phyloP scores from a whole-genome alignment of 1,140 invertebrate species.

The Meteorus sp. region DNA sequence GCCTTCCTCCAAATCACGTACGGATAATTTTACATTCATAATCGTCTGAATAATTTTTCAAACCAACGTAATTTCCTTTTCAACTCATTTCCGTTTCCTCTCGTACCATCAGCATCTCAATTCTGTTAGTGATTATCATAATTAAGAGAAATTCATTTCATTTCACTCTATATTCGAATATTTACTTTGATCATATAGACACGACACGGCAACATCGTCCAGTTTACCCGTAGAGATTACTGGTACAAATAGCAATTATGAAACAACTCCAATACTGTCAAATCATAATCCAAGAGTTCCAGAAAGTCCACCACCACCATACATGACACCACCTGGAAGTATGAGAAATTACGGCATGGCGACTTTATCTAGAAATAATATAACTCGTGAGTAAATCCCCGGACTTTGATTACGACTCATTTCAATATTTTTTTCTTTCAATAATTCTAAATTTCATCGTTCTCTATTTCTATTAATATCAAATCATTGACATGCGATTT shows the following conservation, averaged over 20 bases:
- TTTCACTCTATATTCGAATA: no score
- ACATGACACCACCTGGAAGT: conserved; percentile 48
- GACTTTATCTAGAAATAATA: conserved; percentile 20
- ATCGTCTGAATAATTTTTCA: no score
- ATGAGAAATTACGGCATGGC: conserved; percentile 33
- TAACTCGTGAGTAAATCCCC: conserved; percentile 28
- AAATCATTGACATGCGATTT: neutral
- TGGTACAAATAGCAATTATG: conserved; percentile 27
- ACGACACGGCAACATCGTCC: neutral
- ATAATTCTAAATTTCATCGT: neutral
- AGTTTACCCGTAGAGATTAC: conserved; percentile 18
- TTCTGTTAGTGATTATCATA: no score
- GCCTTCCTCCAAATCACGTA: no score
- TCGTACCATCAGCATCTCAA: no score
- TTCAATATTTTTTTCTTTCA: neutral
- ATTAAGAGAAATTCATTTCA: neutral
- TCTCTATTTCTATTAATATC: neutral
- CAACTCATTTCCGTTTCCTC: no score
- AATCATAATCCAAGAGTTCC: conserved; percentile 32
- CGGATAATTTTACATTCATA: no score
- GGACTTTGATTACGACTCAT: neutral
- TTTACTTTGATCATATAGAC: no score
- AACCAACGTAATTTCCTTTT: no score
- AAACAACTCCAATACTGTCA: conserved; percentile 20
- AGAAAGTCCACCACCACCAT: conserved; percentile 53